Evolutionary conservation across 2,888 invertebrate species (phyloP).

Genomic region (Eudasyphora cyanicolor): DNA sequence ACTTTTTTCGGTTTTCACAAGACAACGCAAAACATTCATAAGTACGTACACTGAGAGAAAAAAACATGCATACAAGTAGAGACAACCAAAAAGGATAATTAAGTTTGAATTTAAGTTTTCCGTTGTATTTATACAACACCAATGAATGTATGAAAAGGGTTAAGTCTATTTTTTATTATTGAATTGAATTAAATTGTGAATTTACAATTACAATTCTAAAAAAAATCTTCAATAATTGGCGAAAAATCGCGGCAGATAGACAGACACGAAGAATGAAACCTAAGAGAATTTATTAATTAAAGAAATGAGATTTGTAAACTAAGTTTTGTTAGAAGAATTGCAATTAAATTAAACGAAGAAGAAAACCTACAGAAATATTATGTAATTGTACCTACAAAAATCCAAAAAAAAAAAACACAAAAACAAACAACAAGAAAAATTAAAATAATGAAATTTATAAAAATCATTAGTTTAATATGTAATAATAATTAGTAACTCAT

Average conservation of each 20-base stretch:
- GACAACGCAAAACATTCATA: slow-evolving; percentile 30
- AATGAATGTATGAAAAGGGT: not conserved
- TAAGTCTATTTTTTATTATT: slow-evolving; percentile 48
- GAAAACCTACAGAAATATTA: slow-evolving; percentile 44
- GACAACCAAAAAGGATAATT: slow-evolving; percentile 17
- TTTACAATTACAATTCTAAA: not conserved
- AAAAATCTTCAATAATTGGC: not conserved
- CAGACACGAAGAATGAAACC: slow-evolving; percentile 34
- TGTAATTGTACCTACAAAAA: slow-evolving; percentile 65
- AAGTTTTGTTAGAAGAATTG: slow-evolving; percentile 55
- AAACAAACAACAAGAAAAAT: not conserved
- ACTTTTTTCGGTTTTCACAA: slow-evolving; percentile 36
- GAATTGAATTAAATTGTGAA: slow-evolving; percentile 52
- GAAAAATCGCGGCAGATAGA: not conserved
- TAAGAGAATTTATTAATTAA: slow-evolving; percentile 59
- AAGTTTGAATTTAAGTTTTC: slow-evolving; percentile 20
- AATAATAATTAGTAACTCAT: slow-evolving; percentile 46
- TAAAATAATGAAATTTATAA: slow-evolving; percentile 33
- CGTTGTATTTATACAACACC: slow-evolving; percentile 8
- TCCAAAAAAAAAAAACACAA: slow-evolving; percentile 44
- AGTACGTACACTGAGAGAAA: slow-evolving; percentile 27
- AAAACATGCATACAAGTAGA: not conserved
- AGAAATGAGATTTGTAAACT: slow-evolving; percentile 46
- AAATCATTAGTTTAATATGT: slow-evolving; percentile 52
- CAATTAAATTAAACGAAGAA: slow-evolving; percentile 33